Evolutionary conservation across 2,888 invertebrate genomes (phyloP).

Genomic region (Catocala nupta): DNA sequence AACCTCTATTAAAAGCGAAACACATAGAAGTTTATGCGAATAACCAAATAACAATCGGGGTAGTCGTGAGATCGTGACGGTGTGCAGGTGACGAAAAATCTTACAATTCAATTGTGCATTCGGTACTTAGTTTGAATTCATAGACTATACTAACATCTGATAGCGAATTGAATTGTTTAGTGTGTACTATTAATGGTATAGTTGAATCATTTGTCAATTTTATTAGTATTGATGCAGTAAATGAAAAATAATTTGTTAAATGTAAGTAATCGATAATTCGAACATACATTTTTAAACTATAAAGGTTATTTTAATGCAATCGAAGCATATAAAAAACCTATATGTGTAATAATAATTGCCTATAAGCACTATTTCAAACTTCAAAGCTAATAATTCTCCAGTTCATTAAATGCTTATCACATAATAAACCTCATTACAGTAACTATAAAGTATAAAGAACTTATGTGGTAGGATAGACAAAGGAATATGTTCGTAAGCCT

Average conservation of each 20-base stretch:
- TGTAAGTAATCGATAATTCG: too few species aligned
- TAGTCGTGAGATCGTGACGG: slow-evolving; percentile 65
- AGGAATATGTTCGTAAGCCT: slow-evolving; percentile 28
- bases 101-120: slow-evolving; percentile 64
- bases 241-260: not conserved
- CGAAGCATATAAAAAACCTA: too few species aligned
- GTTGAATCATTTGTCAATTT: slow-evolving; percentile 4
- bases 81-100: slow-evolving; percentile 68
- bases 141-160: slow-evolving; percentile 49
- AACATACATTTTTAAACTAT: not conserved
- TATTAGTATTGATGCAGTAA: not conserved
- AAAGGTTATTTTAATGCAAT: too few species aligned
- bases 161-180: slow-evolving; percentile 54
- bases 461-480: slow-evolving; percentile 34
- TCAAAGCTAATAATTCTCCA: not conserved
- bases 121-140: slow-evolving; percentile 49
- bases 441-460: slow-evolving; percentile 32
- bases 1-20: slow-evolving; percentile 59
- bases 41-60: slow-evolving; percentile 57
- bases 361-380: not conserved
- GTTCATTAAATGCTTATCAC: slow-evolving; percentile 23
- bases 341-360: too few species aligned
- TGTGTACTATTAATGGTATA: slow-evolving; percentile 17
- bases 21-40: slow-evolving; percentile 53
- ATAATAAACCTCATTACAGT: slow-evolving; percentile 31